These are phyloP conservation scores for Bombycilla garrulus DNA, from an alignment of 2,113 vertebrate species.

Conservation along the genomic window DNA sequence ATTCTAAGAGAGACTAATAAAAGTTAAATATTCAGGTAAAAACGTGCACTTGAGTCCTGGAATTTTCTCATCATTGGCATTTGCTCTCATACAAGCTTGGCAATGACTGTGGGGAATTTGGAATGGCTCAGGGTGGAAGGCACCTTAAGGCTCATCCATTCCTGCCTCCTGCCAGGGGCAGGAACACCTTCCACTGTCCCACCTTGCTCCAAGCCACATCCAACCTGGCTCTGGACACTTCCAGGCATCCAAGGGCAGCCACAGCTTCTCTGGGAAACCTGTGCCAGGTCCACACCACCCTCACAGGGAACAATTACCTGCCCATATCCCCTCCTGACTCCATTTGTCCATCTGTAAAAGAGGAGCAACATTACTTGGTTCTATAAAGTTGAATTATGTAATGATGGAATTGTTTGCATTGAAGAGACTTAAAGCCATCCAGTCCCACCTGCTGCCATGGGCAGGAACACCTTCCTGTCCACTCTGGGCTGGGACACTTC, in stretches of 20 bases:
- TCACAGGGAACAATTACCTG: not conserved
- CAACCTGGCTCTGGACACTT: not conserved
- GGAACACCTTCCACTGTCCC: not conserved
- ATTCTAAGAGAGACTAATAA: slow-evolving; percentile 77
- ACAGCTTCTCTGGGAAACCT: not conserved
- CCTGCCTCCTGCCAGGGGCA: not conserved
- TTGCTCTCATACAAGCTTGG: not conserved
- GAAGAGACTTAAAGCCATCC: not conserved
- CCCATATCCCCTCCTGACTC: not conserved
- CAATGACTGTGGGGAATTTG: too few relatives aligned
- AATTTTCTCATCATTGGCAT: not conserved
- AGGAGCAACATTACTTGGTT: not conserved
- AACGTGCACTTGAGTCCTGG: not conserved
- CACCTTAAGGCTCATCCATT: not conserved
- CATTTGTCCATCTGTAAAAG: not conserved
- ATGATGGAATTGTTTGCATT: not conserved
- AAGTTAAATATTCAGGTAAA: slow-evolving; percentile 66
- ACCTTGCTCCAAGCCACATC: not conserved
- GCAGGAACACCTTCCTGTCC: not conserved
- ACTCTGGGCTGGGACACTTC: not conserved
- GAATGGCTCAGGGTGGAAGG: not conserved
- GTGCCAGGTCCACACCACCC: not conserved
- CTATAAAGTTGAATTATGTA: accelerated
- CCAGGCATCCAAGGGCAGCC: not conserved
- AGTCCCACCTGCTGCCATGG: not conserved